Percentiles rank a stretch among this genome's conserved stretches.
phyloP scores from a whole-genome alignment of 2,888 invertebrate genomes.

The Chymomyza procnemis region DNA sequence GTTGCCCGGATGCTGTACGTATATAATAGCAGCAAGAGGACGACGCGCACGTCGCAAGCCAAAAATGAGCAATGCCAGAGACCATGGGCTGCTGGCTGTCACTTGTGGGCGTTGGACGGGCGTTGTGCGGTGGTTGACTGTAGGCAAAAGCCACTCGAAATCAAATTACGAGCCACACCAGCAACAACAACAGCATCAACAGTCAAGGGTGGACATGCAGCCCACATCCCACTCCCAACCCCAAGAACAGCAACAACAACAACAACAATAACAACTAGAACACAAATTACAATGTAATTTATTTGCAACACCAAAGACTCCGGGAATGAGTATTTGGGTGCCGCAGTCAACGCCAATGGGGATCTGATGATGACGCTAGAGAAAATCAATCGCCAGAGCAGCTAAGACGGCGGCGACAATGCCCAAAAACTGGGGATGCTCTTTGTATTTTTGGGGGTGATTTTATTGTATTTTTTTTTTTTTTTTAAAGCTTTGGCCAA shows the following conservation, averaged over 20 bases:
- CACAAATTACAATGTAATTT: conserved; percentile 76
- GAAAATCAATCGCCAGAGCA: conserved; percentile 65
- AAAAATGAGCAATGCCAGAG: conserved; percentile 60
- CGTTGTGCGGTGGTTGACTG: conserved; percentile 23
- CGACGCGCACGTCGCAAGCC: conserved; percentile 48
- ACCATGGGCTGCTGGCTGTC: conserved; percentile 50
- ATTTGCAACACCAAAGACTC: conserved; percentile 32
- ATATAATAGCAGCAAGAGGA: conserved; percentile 1
- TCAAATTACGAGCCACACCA: conserved; percentile 61
- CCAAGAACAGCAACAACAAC: conserved; percentile 7
- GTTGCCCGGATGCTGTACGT: neutral
- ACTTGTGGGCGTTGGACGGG: conserved; percentile 33
- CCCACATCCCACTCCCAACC: neutral
- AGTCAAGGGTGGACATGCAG: conserved; percentile 37
- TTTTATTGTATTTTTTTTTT: neutral
- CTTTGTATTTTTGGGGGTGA: neutral
- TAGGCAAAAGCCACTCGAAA: conserved; percentile 61
- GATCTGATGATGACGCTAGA: conserved; percentile 1
- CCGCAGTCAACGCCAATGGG: conserved; percentile 34
- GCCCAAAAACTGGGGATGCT: conserved; percentile 14
- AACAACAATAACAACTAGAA: conserved; percentile 45
- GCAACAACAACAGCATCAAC: conserved; percentile 27
- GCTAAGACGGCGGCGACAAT: conserved; percentile 35
- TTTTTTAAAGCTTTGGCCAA: neutral
- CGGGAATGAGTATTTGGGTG: neutral